Base-by-base conservation (phyloP, 2,888 invertebrate species). In the Neoitamus cyanurus region DNA sequence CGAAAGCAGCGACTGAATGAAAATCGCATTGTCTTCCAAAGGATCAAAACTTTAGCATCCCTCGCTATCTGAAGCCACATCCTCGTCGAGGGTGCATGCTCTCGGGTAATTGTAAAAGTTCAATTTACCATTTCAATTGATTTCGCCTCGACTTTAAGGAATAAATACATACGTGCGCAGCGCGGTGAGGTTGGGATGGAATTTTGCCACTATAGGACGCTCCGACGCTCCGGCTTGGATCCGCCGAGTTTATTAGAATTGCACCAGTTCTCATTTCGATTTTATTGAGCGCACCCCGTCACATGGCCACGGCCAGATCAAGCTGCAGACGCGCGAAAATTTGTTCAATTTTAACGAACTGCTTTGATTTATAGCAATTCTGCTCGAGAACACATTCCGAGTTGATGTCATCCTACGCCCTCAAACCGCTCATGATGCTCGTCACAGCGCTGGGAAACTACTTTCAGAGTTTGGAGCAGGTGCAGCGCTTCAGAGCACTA, bases 91-190 rank as follows among this genome's bases (percentile, higher is more conserved):
- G 78, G 20, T 82, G 69, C 69, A 69, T 37, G 37, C 82, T 82
- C 68, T 68, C 37, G 69, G 82, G 82, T 82, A 82, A 82, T 82
- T 82, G 82, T 82, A 82, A 82, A 82, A 82, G 82, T 82, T 82
- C 82, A 82, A 82, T 82, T 82, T 82, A 69, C 82, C 82, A 82
- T 82, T 82, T 82, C 82, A 82, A 82, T 82, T 82, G 82, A 82
- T 69, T 82, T 82, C 48, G 36, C 69, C 13, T 37, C 68, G 69
- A 69, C 69, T 82, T 37, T 9, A 20, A 58, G 58, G 58, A 20
- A 58, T 42, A 42, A 42, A 42, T n/a, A 42, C 42, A 42, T n/a
- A 42, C 42, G 42, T n/a, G 37, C 37, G 42, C 42, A 4, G 13
- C 48, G 20, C 48, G 37, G 2, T 9, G 37, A 37, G 20, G 20